phyloP scores from a whole-genome alignment of 2,113 vertebrate species.

The Apteryx mantelli region DNA sequence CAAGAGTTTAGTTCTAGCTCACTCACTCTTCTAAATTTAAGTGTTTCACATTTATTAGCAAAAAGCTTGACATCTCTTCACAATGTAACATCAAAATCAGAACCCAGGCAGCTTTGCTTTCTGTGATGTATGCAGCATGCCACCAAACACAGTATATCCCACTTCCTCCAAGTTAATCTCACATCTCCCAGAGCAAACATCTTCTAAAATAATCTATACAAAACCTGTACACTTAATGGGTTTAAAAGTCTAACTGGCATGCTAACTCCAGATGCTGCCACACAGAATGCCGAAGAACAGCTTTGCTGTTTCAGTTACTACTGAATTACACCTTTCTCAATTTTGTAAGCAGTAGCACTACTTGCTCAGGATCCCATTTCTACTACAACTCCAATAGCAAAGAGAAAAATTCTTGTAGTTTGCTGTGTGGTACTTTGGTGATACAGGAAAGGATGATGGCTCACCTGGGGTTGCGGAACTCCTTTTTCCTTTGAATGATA shows the following conservation, averaged over 20 bases:
- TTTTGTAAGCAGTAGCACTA: not conserved
- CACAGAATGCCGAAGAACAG: not conserved
- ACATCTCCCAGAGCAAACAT: not conserved
- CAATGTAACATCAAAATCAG: not conserved
- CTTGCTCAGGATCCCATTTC: not conserved
- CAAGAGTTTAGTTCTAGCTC: not conserved
- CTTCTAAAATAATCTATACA: not conserved
- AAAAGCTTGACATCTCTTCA: not conserved
- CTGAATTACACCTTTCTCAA: not conserved
- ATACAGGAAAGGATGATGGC: not conserved
- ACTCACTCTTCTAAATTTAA: not conserved
- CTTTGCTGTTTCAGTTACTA: not conserved
- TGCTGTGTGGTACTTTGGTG: not conserved
- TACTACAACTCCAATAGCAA: not conserved
- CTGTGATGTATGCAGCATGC: not conserved
- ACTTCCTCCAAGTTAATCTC: not conserved
- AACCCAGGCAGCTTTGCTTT: not conserved
- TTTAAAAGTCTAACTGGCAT: not conserved
- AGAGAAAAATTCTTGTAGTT: not conserved
- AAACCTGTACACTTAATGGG: not conserved
- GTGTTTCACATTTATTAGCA: not conserved
- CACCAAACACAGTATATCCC: not conserved
- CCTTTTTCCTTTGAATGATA: constrained; percentile 97
- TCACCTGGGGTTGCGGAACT: constrained; percentile 97
- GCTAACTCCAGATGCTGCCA: not conserved